phyloP scores from a whole-genome alignment of 1,140 invertebrate genomes.

The Latrodectus geometricus region DNA sequence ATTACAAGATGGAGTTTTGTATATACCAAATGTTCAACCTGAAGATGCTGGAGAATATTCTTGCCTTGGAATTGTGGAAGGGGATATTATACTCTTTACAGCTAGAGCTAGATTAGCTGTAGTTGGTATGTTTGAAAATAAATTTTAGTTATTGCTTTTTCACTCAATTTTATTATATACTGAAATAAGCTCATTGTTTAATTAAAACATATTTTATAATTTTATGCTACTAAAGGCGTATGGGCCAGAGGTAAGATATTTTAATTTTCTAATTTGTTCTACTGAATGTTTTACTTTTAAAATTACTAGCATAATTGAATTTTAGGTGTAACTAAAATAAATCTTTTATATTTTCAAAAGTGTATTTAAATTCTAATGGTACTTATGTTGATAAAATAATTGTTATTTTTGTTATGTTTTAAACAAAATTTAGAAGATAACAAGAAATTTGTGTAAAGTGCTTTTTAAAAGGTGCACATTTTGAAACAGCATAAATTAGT shows the following conservation, averaged over 20 bases:
- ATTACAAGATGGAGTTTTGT: constrained; percentile 74
- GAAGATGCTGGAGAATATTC: constrained; percentile 83
- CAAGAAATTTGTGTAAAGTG: too few species aligned
- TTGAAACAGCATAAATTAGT: neutral
- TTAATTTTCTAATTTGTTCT: neutral
- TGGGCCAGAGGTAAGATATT: constrained; percentile 64
- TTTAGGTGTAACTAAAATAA: too few species aligned
- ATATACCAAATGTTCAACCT: constrained; percentile 75
- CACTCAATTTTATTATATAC: neutral
- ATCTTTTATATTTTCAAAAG: too few species aligned
- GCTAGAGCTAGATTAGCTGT: constrained; percentile 73
- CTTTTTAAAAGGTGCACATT: too few species aligned
- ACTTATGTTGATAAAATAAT: too few species aligned
- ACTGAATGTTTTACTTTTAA: too few species aligned
- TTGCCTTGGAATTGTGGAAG: constrained; percentile 75
- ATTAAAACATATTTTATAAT: constrained; percentile 40
- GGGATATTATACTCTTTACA: constrained; percentile 68
- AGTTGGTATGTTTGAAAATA: constrained; percentile 71
- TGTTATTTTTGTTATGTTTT: too few species aligned
- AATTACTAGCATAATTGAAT: too few species aligned
- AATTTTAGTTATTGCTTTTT: constrained; percentile 27
- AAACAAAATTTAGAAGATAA: too few species aligned
- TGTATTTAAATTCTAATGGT: too few species aligned
- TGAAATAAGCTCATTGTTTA: neutral
- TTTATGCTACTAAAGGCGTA: constrained; percentile 62